These are phyloP conservation scores for Talpa occidentalis DNA, from an alignment of 2,113 vertebrate species.

Conservation along the genomic window DNA sequence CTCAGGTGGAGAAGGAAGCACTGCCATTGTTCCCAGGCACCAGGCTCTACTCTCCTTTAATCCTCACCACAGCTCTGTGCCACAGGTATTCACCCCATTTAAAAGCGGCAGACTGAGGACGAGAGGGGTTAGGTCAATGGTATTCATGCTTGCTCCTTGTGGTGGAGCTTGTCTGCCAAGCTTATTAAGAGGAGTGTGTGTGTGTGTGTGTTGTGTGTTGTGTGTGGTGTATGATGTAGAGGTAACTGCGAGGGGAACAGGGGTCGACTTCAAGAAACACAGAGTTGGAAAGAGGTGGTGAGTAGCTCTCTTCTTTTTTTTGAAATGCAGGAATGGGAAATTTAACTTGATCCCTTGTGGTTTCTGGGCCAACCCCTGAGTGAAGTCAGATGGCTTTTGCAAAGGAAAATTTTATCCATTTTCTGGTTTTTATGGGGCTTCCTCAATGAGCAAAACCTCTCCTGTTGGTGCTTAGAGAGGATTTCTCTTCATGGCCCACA, in stretches of 20 bases:
- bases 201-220: not conserved
- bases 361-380: constrained; percentile 72
- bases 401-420: constrained; percentile 80
- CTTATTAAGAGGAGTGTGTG: not conserved
- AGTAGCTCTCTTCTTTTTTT: constrained; percentile 36
- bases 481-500: constrained; percentile 77
- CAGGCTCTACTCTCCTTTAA: not conserved
- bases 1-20: not conserved
- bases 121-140: not conserved
- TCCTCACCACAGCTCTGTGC: not conserved
- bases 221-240: not conserved
- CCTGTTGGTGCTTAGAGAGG: constrained; percentile 82
- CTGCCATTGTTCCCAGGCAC: not conserved
- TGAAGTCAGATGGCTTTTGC: constrained; percentile 73
- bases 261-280: not conserved
- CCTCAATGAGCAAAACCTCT: constrained; percentile 80
- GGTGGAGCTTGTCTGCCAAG: not conserved
- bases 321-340: constrained; percentile 71
- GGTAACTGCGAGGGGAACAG: not conserved
- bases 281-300: not conserved
- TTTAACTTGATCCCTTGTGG: constrained; percentile 78
- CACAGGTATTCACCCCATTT: not conserved
- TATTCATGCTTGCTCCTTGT: not conserved
- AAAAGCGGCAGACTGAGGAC: not conserved
- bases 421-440: constrained; percentile 79